These are phyloP conservation scores for Mechanitis messenoides DNA, from an alignment of 2,888 invertebrate species.

Conservation along the genomic window DNA sequence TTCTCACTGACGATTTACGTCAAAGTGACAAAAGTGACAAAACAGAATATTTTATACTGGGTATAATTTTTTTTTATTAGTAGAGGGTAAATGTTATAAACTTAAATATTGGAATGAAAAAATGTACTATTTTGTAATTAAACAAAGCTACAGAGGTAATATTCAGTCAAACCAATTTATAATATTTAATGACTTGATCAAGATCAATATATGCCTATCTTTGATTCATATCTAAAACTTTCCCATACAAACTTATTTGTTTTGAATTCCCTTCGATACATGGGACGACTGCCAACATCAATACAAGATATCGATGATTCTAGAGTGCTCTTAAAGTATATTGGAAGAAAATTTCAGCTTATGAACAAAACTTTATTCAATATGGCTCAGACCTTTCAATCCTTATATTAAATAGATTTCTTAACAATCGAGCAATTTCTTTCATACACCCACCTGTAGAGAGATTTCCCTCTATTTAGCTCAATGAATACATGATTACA, in stretches of 20 bases:
- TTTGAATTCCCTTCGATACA: slow-evolving; percentile 22
- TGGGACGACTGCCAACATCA: slow-evolving; percentile 28
- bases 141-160: not conserved
- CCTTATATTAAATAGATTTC: not conserved
- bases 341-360: slow-evolving; percentile 6
- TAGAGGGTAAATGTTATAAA: too few species aligned
- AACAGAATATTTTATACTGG: too few species aligned
- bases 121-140: too few species aligned
- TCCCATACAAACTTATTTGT: slow-evolving; percentile 22
- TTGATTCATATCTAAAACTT: slow-evolving; percentile 20
- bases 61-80: too few species aligned
- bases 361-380: not conserved
- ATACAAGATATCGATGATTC: slow-evolving; percentile 18
- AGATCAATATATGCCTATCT: slow-evolving; percentile 1
- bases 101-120: too few species aligned
- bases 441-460: slow-evolving; percentile 1
- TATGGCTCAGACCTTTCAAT: not conserved
- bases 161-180: not conserved
- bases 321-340: slow-evolving; percentile 16
- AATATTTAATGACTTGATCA: not conserved
- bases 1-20: too few species aligned
- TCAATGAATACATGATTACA: slow-evolving; percentile 12
- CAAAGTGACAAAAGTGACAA: too few species aligned
- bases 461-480: slow-evolving; percentile 1
- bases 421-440: not conserved